A percentile compares a stretch with the other conserved stretches of the same genome.
These are phyloP conservation scores for Neopelma chrysocephalum DNA, from an alignment of 2,797 vertebrate genomes.

Conservation along the genomic window DNA sequence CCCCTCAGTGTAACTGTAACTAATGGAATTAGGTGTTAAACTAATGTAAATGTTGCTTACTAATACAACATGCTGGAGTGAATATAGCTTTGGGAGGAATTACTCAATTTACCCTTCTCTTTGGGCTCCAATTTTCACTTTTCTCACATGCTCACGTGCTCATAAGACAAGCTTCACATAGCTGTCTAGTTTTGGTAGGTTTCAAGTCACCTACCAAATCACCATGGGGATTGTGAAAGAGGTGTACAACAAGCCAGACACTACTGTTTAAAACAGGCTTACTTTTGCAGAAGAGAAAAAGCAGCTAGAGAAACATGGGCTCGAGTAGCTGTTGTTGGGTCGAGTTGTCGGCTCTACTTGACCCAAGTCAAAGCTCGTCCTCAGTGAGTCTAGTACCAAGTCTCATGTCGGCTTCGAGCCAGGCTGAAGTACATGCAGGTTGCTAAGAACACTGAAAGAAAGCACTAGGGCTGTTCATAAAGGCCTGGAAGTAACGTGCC, in stretches of 20 bases:
- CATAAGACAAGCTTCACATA: background rate
- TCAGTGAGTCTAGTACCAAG: background rate
- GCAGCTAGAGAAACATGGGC: background rate
- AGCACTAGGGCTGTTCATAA: background rate
- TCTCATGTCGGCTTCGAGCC: background rate
- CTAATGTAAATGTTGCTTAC: background rate
- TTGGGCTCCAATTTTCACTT: background rate
- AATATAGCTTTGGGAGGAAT: background rate
- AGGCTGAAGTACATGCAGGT: background rate
- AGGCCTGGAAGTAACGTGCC: background rate
- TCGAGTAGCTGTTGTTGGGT: background rate
- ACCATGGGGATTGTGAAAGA: background rate
- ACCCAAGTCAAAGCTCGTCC: background rate
- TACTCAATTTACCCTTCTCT: background rate
- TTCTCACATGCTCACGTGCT: background rate
- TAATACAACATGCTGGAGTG: background rate
- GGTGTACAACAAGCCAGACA: background rate
- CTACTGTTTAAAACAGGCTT: background rate
- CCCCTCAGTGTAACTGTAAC: background rate
- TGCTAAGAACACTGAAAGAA: background rate
- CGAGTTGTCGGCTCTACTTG: background rate
- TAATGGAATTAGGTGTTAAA: background rate
- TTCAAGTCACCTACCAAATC: background rate
- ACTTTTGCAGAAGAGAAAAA: background rate
- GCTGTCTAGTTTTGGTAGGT: background rate